Evolutionary conservation across 2,113 vertebrate genomes (phyloP), one percentile per base, ranked within the genome.

Genomic region (Capreolus pygargus): DNA sequence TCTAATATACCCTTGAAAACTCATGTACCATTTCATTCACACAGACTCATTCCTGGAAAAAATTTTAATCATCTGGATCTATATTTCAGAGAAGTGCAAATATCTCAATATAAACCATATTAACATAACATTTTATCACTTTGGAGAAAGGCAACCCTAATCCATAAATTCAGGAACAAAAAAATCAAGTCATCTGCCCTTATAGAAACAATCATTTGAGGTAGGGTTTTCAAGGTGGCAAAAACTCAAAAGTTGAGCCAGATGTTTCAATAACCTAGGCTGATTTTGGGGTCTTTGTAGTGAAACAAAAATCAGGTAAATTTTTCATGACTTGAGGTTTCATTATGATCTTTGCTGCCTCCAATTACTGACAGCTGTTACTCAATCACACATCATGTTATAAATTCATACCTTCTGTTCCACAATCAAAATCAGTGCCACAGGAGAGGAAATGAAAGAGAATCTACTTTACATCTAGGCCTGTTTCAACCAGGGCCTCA

Each of bases 361-460:
- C 36, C 21, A 67, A 89, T 97, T 96, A 86, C 67, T 86, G 60
- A 95, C 43, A 97, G 92, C 70, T 96, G 83, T 81, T 94, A 70
- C 30, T 97, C 67, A 91, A 60, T 95, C 83, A 97, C 67, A 98
- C 64, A 92, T 86, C 83, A 61, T 87, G 87, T 93, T 89, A 96
- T 91, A 95, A 95, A 95, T 93, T 91, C 67, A 83, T 54, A 97
- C 89, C 83, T 96, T 91, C 67, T 92, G 43, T 86, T 96, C 55
- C 70, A 86, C 61, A 78, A 60, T 96, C 86, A 78, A 86, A 92
- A 89, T 93, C 86, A 88, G 27, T 91, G n/a, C 33, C 45, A 81
- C 8, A 58, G 67, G 60, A 95, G 81, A 93, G 83, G 78, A 89
- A 96, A 95, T 96, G 45, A 91, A 92, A 54, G 58, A 67, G 36